These are phyloP conservation scores for Antrozous pallidus DNA, from an alignment of 2,797 vertebrate genomes.

Conservation along the genomic window DNA sequence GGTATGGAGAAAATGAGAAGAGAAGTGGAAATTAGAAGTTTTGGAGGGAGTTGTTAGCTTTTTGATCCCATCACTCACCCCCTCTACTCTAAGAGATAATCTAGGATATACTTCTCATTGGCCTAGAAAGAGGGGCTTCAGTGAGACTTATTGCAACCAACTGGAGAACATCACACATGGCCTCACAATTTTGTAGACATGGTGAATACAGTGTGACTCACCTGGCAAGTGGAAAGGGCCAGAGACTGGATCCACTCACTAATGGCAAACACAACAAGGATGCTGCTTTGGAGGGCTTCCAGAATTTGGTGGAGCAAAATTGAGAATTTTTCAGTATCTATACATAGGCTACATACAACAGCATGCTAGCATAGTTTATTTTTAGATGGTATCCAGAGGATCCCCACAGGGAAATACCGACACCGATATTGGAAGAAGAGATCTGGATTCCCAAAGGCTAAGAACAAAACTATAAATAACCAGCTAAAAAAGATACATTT, in stretches of 20 bases:
- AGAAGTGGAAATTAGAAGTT: background rate
- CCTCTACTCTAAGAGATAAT: background rate
- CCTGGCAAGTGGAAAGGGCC: background rate
- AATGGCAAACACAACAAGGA: background rate
- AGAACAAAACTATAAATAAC: background rate
- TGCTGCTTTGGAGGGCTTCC: rapidly evolving
- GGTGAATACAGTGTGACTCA: background rate
- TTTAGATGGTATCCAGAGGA: background rate
- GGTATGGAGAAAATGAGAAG: background rate
- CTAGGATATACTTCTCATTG: background rate
- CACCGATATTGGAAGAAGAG: background rate
- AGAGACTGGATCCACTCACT: background rate
- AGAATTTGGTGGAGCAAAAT: background rate
- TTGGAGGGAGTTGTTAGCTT: background rate
- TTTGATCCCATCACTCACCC: background rate
- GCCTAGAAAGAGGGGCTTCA: background rate
- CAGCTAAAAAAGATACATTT: background rate
- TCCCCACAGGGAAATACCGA: background rate
- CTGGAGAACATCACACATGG: background rate
- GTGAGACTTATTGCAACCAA: background rate
- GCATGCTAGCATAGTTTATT: background rate
- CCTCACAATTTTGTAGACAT: background rate
- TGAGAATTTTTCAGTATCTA: background rate
- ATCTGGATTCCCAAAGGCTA: background rate
- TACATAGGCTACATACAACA: background rate